phyloP scores from a whole-genome alignment of 2,797 vertebrate genomes.

The Sparus aurata region DNA sequence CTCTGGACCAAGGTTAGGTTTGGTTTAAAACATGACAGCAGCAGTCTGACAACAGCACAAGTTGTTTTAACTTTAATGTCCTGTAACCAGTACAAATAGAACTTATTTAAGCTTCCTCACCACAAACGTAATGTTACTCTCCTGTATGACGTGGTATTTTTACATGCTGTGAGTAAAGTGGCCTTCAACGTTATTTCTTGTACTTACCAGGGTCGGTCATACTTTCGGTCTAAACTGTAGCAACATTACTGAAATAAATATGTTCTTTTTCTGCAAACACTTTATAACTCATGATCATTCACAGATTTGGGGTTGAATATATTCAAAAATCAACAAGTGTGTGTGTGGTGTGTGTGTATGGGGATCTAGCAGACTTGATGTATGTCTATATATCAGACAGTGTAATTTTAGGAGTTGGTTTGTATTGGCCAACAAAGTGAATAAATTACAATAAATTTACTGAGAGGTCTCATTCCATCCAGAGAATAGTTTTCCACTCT shows the following conservation, averaged over 20 bases:
- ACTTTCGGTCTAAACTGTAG: too few species aligned
- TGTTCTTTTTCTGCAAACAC: background rate
- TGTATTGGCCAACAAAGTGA: conserved; percentile 53
- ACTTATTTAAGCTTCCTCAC: too few species aligned
- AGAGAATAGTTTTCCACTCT: conserved; percentile 60
- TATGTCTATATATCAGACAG: conserved; percentile 34
- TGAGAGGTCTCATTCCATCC: conserved; percentile 32
- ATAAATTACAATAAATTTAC: conserved; percentile 71
- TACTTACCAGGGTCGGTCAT: too few species aligned
- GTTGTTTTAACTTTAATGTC: background rate
- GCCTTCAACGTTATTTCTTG: too few species aligned
- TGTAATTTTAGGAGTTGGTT: conserved; percentile 34
- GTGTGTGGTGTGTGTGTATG: background rate
- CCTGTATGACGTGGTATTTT: too few species aligned
- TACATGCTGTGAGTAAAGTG: too few species aligned
- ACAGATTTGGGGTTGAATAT: background rate
- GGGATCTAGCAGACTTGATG: conserved; percentile 22
- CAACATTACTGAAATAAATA: background rate
- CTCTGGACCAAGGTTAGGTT: conserved; percentile 28
- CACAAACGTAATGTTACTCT: too few species aligned
- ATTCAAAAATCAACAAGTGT: background rate
- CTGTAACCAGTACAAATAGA: too few species aligned
- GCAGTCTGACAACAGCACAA: background rate
- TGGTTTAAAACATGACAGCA: conserved; percentile 29
- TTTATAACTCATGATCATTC: background rate